Conservation (phyloP, 1,140 invertebrate genomes). For the Phocides pigmalion region DNA sequence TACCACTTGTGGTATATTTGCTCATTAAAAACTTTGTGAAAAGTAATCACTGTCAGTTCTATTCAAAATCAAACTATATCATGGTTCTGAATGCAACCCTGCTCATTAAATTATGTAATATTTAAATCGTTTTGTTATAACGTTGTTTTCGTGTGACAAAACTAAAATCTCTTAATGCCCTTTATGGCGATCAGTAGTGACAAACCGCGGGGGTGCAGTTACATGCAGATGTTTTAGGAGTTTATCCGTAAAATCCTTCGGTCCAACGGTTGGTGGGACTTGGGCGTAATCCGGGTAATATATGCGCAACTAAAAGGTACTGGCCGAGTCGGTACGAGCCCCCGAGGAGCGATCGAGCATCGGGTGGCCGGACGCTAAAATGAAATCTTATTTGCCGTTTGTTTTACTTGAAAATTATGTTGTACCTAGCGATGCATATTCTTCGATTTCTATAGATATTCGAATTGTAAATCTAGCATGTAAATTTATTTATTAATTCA, state of each 20-base stretch:
- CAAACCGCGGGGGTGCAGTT: constrained; percentile 57
- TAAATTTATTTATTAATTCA: no score
- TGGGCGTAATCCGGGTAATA: constrained; percentile 67
- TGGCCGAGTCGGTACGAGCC: constrained; percentile 49
- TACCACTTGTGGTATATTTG: no score
- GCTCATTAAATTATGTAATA: not conserved
- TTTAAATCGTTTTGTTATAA: not conserved
- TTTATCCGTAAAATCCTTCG: constrained; percentile 62
- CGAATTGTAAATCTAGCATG: no score
- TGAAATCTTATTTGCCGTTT: not conserved
- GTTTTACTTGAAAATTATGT: not conserved
- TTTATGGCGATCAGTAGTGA: constrained; percentile 12
- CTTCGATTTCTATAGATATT: no score
- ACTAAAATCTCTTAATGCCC: constrained; percentile 5
- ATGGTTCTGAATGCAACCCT: no score
- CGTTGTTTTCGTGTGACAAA: not conserved
- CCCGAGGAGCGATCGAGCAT: constrained; percentile 63
- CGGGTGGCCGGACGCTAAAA: constrained; percentile 46
- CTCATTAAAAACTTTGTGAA: no score
- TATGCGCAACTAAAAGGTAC: constrained; percentile 79
- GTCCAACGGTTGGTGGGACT: constrained; percentile 52
- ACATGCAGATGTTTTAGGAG: constrained; percentile 60
- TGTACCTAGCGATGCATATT: not conserved
- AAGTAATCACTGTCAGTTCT: no score
- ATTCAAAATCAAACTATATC: no score